Conservation (phyloP, 1,140 invertebrate species). For the Pristionchus pacificus region DNA sequence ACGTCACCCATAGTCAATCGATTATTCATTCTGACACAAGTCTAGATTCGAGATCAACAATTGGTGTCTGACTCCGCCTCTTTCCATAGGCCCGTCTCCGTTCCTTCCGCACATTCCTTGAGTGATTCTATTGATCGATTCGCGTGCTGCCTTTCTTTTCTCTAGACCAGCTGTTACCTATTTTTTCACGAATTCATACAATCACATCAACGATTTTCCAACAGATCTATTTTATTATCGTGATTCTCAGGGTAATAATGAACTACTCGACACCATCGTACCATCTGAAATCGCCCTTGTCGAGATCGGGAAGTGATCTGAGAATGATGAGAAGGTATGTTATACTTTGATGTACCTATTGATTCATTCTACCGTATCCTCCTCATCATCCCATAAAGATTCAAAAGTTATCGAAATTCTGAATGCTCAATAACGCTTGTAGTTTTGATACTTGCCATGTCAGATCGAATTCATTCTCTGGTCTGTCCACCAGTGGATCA, state of each 20-base stretch:
- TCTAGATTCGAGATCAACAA: too few relatives aligned
- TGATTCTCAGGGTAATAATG: too few relatives aligned
- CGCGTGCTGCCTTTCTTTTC: slow-evolving; percentile 26
- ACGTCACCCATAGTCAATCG: too few relatives aligned
- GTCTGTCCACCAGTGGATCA: slow-evolving; percentile 5
- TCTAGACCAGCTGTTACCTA: slow-evolving; percentile 7
- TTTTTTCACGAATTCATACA: neutral
- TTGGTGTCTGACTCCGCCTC: too few relatives aligned
- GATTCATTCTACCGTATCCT: neutral
- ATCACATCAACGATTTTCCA: too few relatives aligned
- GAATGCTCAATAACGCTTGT: neutral
- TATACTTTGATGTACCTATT: too few relatives aligned
- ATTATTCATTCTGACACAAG: too few relatives aligned
- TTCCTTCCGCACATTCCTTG: too few relatives aligned
- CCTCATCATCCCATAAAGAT: neutral
- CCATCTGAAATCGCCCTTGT: slow-evolving; percentile 44
- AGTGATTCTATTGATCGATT: too few relatives aligned
- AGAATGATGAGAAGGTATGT: slow-evolving; percentile 33
- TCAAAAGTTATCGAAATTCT: neutral
- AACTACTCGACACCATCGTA: too few relatives aligned
- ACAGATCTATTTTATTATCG: too few relatives aligned
- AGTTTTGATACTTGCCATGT: slow-evolving; percentile 11
- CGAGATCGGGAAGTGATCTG: slow-evolving; percentile 37
- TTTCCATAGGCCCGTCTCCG: too few relatives aligned
- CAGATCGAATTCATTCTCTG: slow-evolving; percentile 43